Percentiles rank a stretch among this genome's conserved stretches.
phyloP scores from a whole-genome alignment of 2,797 vertebrate species.

The Tiaroga cobitis region DNA sequence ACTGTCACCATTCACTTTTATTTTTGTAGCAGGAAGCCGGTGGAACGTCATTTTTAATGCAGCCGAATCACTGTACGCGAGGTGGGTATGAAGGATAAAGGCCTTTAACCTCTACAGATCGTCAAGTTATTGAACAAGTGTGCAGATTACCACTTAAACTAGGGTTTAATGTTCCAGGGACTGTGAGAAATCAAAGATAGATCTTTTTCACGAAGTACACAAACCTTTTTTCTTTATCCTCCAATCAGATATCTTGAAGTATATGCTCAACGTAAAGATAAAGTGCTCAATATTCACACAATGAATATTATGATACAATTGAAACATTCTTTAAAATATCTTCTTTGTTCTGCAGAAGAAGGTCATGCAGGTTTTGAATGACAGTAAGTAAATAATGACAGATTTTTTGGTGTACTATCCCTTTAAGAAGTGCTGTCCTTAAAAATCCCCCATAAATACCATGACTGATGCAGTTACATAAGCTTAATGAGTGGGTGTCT shows the following conservation, averaged over 20 bases:
- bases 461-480: slow-evolving; percentile 56
- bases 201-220: neutral
- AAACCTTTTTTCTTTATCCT: neutral
- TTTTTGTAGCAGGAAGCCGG: neutral
- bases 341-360: neutral
- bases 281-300: neutral
- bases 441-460: slow-evolving; percentile 26
- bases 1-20: slow-evolving; percentile 23
- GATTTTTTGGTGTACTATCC: neutral
- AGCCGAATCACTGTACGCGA: slow-evolving; percentile 21
- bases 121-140: neutral
- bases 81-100: neutral
- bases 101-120: neutral
- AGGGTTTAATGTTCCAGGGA: neutral
- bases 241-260: neutral
- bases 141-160: neutral
- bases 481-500: slow-evolving; percentile 56
- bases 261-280: neutral
- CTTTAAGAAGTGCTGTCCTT: neutral
- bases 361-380: neutral
- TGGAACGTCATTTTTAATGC: slow-evolving; percentile 6
- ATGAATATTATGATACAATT: neutral
- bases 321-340: no score
- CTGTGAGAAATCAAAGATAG: neutral
- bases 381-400: neutral